These are phyloP conservation scores for Erpetoichthys calabaricus DNA, from an alignment of 2,797 vertebrate genomes.

Conservation along the genomic window DNA sequence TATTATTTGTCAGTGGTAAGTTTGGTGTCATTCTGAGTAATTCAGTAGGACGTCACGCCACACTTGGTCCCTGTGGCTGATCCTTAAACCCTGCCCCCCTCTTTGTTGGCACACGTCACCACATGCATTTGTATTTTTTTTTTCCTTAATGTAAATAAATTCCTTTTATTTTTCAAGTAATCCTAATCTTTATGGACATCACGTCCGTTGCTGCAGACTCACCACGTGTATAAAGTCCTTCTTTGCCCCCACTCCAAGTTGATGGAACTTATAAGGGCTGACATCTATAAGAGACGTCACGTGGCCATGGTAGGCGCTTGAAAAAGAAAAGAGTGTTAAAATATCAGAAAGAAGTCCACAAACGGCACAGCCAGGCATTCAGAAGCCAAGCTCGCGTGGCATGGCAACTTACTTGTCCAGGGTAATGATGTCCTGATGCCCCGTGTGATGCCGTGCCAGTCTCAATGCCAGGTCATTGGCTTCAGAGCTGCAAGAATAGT, in stretches of 20 bases:
- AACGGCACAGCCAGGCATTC: background rate
- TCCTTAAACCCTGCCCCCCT: too few species aligned
- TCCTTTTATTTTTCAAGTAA: too few species aligned
- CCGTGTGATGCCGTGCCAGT: constrained; percentile 70
- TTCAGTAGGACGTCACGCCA: too few species aligned
- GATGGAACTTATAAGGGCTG: constrained; percentile 92
- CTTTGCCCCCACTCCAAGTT: constrained; percentile 51
- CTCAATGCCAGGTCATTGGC: constrained; percentile 93
- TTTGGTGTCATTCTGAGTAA: too few species aligned
- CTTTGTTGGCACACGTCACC: too few species aligned
- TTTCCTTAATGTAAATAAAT: too few species aligned
- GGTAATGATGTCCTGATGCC: constrained; percentile 81
- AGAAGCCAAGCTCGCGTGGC: constrained; percentile 6
- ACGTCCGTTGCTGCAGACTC: constrained; percentile 33
- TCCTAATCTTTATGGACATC: too few species aligned
- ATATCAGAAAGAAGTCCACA: constrained; percentile 9
- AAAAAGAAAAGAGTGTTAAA: constrained; percentile 4
- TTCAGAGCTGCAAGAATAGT: constrained; percentile 63
- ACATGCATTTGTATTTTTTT: too few species aligned
- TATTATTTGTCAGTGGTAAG: too few species aligned
- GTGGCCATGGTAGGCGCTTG: constrained; percentile 91
- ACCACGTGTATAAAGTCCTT: constrained; percentile 87
- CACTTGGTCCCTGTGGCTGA: too few species aligned
- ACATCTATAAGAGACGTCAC: constrained; percentile 91
- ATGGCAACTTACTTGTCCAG: constrained; percentile 74